Base-by-base conservation (phyloP, 2,888 invertebrate species). In the Brachyopa scutellaris region DNA sequence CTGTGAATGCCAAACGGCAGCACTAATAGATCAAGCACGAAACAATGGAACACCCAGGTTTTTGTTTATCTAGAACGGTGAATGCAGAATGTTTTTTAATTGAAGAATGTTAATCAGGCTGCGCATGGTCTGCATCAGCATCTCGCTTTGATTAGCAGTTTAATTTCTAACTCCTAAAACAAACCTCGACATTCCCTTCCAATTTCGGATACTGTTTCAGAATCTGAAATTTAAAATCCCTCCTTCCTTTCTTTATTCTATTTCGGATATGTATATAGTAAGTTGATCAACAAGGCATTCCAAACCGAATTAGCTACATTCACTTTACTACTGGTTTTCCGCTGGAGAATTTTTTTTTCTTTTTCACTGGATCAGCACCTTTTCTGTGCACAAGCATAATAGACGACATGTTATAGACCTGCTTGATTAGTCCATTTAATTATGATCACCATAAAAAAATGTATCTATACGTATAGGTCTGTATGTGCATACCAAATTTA, bases 311-410 rank as follows among this genome's bases (percentile, higher is more conserved):
- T 57, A 76, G 40, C 55, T 31, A 59, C 45, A 73, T 79, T 79
- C 73, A 79, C 73, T 61, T 79, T 51, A 45, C 73, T 66, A 66
- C 66, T 66, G 72, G 57, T 70, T 72, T 72, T 61, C 78, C 73
- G 45, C 51, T 64, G 9, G n/a, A 42, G 57, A 70, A 62, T 45
- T 73, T 70, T 29, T 38, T 45, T 21, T 36, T 31, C 13, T 47
- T 38, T n/a, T 26, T 15, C 11, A 36, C 29, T 26, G 21, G 29
- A 31, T 9, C 40, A 26, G 5, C 23, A 57, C 33, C 49, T 38
- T 70, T 57, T 78, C 51, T 66, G 26, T 66, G 59, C 66, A n/a
- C n/a, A 73, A 13, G 19, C 38, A 66, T 59, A 72, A 66, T 45
- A 29, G 42, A 55, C 42, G 36, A 36, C 67, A 55, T 38, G 42